Evolutionary conservation across 2,888 invertebrate species (phyloP).

Genomic region (Macropis europaea): DNA sequence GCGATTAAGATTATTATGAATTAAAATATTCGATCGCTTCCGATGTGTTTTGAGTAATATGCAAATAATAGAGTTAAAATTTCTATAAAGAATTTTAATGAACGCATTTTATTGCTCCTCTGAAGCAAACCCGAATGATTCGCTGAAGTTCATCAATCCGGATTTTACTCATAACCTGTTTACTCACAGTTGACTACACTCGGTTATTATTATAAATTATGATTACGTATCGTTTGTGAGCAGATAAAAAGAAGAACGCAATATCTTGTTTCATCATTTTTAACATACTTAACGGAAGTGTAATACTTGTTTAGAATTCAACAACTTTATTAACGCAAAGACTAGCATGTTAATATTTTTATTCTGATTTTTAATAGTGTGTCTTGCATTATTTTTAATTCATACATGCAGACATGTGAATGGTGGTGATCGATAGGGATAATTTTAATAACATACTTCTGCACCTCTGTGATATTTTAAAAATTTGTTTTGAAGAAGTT

Average conservation of each 20-base stretch:
- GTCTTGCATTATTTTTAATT: too few species aligned
- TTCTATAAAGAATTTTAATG: too few species aligned
- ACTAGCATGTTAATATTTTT: background rate
- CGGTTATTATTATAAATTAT: background rate
- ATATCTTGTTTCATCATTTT: slow-evolving; percentile 5
- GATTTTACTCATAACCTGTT: slow-evolving; percentile 16
- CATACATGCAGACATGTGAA: too few species aligned
- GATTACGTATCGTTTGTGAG: background rate
- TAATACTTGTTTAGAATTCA: background rate
- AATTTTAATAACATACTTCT: too few species aligned
- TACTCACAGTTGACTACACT: background rate
- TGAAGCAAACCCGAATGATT: background rate
- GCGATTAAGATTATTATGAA: too few species aligned
- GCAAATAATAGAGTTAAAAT: too few species aligned
- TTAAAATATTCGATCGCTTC: too few species aligned
- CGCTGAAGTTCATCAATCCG: background rate
- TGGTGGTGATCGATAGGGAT: too few species aligned
- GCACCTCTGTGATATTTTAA: too few species aligned
- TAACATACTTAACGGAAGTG: background rate
- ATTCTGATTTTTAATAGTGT: too few species aligned
- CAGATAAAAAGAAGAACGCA: slow-evolving; percentile 6
- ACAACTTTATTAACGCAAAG: background rate
- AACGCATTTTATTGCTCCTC: background rate
- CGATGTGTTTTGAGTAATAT: too few species aligned
- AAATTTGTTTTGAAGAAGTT: too few species aligned